These are phyloP conservation scores for Paradisaea rubra DNA, from an alignment of 2,113 vertebrate species.

Conservation along the genomic window DNA sequence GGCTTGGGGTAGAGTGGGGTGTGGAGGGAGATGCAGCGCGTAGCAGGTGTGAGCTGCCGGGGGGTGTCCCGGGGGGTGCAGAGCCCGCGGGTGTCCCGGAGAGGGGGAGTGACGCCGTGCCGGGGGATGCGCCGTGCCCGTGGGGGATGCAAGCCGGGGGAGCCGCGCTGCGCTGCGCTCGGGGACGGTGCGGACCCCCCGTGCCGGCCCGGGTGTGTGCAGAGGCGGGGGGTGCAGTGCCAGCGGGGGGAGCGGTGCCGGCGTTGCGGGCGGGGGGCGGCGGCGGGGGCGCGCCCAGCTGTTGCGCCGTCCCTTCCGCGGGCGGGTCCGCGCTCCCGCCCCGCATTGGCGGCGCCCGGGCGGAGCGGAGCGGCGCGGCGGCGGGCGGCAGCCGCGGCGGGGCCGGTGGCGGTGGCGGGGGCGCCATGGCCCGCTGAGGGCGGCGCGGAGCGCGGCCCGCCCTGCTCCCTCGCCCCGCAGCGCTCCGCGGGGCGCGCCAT, in stretches of 20 bases:
- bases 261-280: background rate
- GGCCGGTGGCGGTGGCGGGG: too few relatives aligned
- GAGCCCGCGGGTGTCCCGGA: background rate
- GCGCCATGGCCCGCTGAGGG: too few relatives aligned
- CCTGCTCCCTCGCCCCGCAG: too few relatives aligned
- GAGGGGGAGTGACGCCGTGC: background rate
- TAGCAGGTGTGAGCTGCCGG: background rate
- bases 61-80: background rate
- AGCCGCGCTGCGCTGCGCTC: background rate
- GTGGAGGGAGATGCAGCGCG: background rate
- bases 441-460: too few relatives aligned
- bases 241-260: background rate
- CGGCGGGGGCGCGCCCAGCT: background rate
- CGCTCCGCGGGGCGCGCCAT: too few relatives aligned
- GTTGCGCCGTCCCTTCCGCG: slow-evolving; percentile 15
- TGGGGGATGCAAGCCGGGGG: background rate
- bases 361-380: too few relatives aligned
- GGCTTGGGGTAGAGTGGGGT: background rate
- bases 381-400: too few relatives aligned
- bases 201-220: background rate
- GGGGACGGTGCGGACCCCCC: background rate
- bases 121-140: background rate
- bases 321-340: background rate
- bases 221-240: background rate
- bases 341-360: too few relatives aligned